Conservation (phyloP, 2,797 vertebrate species). For the Lutjanus argentimaculatus region DNA sequence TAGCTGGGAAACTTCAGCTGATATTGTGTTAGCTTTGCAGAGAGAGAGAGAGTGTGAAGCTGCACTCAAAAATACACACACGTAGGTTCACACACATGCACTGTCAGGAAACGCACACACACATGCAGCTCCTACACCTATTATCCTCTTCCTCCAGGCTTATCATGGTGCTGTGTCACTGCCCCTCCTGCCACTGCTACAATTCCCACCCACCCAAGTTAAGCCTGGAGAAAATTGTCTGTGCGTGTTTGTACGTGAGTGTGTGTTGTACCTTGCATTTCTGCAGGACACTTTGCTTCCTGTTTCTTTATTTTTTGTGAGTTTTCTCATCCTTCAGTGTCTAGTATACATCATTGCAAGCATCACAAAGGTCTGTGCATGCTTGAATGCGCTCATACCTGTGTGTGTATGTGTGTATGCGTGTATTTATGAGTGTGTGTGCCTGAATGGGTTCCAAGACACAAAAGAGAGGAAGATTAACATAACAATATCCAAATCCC, state of each 20-base stretch:
- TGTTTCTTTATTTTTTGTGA: not conserved
- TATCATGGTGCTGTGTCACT: slow-evolving; percentile 52
- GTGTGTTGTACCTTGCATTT: not conserved
- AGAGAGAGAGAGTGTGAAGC: slow-evolving; percentile 2
- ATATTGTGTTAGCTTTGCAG: slow-evolving; percentile 36
- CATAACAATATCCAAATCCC: slow-evolving; percentile 73
- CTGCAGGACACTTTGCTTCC: slow-evolving; percentile 5
- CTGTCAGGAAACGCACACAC: slow-evolving; percentile 29
- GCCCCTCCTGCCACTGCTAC: slow-evolving; percentile 53
- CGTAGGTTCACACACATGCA: not conserved
- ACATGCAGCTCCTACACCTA: slow-evolving; percentile 44
- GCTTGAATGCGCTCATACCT: slow-evolving; percentile 20
- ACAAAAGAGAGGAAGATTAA: slow-evolving; percentile 73
- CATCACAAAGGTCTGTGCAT: slow-evolving; percentile 8
- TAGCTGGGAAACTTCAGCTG: slow-evolving; percentile 49
- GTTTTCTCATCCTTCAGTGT: not conserved
- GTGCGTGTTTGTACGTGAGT: not conserved
- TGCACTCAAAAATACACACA: slow-evolving; percentile 1
- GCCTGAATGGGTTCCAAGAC: slow-evolving; percentile 49
- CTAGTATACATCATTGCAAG: not conserved
- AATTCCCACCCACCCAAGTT: slow-evolving; percentile 55
- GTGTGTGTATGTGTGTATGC: slow-evolving; percentile 3
- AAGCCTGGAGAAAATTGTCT: slow-evolving; percentile 37
- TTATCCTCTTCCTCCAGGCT: slow-evolving; percentile 60
- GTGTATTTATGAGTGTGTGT: not conserved